Conservation (phyloP, 2,888 invertebrate species). For the Pherbina coryleti region DNA sequence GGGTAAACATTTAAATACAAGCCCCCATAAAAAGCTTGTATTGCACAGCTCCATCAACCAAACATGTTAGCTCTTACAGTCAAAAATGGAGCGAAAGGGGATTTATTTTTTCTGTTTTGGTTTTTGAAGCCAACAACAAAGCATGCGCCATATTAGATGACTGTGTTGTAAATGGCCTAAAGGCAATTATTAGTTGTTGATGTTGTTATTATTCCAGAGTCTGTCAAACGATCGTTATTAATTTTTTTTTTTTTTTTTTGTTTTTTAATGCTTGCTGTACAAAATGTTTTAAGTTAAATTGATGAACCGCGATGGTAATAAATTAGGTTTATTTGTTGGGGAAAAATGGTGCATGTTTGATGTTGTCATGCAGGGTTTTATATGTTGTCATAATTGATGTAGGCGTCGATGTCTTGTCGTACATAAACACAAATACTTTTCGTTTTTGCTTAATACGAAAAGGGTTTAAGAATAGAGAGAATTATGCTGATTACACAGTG, state of each 20-base stretch:
- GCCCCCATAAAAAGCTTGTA: slow-evolving; percentile 8
- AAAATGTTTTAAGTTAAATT: slow-evolving; percentile 14
- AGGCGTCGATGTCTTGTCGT: slow-evolving; percentile 9
- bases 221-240: neutral
- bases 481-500: too few species aligned
- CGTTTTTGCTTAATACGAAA: too few species aligned
- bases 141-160: neutral
- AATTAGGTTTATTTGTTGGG: slow-evolving; percentile 3
- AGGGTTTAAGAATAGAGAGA: too few species aligned
- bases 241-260: neutral
- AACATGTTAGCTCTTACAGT: neutral
- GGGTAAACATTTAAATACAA: slow-evolving; percentile 16
- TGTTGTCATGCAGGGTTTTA: neutral
- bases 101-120: neutral
- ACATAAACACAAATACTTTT: too few species aligned
- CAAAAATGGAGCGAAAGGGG: neutral
- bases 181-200: slow-evolving; percentile 12
- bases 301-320: slow-evolving; percentile 10
- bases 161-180: slow-evolving; percentile 4
- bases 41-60: neutral
- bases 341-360: neutral
- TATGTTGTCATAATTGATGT: neutral
- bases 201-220: neutral
- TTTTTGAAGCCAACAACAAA: neutral
- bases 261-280: neutral